Percentiles rank a stretch among this genome's conserved stretches.
These are phyloP conservation scores for Beaufortia kweichowensis DNA, from an alignment of 2,113 vertebrate species.

Conservation along the genomic window DNA sequence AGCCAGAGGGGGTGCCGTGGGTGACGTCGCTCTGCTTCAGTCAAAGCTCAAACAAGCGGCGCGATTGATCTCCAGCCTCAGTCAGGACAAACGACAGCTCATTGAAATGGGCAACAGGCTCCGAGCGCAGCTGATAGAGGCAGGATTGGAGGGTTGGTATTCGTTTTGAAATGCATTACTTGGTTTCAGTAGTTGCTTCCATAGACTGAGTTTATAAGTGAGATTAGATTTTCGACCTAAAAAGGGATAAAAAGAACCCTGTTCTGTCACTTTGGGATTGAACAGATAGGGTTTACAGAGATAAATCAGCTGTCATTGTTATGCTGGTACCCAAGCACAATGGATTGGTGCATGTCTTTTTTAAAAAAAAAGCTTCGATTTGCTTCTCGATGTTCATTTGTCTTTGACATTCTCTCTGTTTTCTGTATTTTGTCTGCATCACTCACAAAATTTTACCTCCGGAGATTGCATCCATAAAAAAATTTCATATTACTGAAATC, in stretches of 20 bases:
- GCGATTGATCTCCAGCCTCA: constrained; percentile 73
- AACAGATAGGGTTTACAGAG: neutral
- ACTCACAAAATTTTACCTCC: neutral
- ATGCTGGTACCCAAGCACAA: constrained; percentile 7
- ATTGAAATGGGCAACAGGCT: constrained; percentile 86
- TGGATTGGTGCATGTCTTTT: constrained; percentile 5
- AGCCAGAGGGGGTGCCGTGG: neutral
- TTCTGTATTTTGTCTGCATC: constrained; percentile 18
- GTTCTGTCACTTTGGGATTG: neutral
- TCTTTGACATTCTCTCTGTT: neutral
- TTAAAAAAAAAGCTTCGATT: neutral
- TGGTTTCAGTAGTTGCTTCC: neutral
- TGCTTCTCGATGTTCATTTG: constrained; percentile 10
- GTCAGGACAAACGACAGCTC: constrained; percentile 81
- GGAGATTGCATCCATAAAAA: too few species aligned
- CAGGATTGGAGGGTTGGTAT: constrained; percentile 66
- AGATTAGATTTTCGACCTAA: neutral
- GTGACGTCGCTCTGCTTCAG: constrained; percentile 55
- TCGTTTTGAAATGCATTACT: neutral
- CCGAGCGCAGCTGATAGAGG: constrained; percentile 68
- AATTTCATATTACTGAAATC: too few species aligned
- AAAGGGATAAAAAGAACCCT: neutral
- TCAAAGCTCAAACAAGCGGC: constrained; percentile 78
- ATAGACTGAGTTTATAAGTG: neutral
- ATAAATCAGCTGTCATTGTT: constrained; percentile 4